Conservation (phyloP, 2,113 vertebrate species). For the Arenaria interpres region DNA sequence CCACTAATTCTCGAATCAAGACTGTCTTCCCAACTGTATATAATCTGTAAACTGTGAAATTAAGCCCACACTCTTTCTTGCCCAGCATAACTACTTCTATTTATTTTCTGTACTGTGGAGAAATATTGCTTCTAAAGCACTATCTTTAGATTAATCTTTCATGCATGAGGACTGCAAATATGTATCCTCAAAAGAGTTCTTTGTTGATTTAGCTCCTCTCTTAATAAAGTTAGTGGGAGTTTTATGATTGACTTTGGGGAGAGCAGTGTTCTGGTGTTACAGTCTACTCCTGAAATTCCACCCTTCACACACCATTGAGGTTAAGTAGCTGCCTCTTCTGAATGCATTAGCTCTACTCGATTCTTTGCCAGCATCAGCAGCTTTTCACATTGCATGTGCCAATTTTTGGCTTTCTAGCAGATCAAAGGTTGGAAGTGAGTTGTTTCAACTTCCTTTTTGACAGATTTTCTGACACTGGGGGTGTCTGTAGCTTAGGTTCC, state of each 20-base stretch:
- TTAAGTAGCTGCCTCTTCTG: conserved; percentile 6
- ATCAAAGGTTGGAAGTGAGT: background rate
- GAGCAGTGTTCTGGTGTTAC: background rate
- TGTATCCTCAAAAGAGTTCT: background rate
- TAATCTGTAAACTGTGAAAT: background rate
- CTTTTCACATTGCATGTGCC: background rate
- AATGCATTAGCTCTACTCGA: background rate
- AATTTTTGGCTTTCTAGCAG: background rate
- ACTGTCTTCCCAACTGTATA: background rate
- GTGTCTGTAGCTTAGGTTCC: background rate
- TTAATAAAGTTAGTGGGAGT: background rate
- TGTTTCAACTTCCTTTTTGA: background rate
- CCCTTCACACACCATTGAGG: background rate
- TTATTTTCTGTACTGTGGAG: background rate
- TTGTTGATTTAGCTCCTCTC: background rate
- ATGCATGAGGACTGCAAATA: background rate
- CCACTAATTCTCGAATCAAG: background rate
- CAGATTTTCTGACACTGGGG: background rate
- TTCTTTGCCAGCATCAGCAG: background rate
- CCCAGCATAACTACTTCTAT: background rate
- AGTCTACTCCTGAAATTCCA: conserved; percentile 3
- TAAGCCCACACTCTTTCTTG: background rate
- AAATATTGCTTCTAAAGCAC: background rate
- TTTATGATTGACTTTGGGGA: background rate
- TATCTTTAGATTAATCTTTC: background rate